Conservation (phyloP, 1,140 invertebrate species). For the Dreissena polymorpha region DNA sequence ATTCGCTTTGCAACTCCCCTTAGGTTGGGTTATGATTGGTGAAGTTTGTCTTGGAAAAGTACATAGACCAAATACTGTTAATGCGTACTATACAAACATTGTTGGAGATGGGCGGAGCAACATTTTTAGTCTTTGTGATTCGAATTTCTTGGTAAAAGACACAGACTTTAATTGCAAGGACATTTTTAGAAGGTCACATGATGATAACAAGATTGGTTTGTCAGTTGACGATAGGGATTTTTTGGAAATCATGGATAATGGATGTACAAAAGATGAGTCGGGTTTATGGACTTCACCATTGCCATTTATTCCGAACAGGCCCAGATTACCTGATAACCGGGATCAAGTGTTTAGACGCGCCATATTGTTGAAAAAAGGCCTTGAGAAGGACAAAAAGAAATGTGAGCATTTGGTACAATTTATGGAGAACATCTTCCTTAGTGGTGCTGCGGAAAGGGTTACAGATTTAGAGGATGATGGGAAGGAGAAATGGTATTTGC, state of each 20-base stretch:
- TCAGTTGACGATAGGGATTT: conserved; percentile 49
- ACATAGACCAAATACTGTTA: conserved; percentile 34
- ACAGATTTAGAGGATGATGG: background rate
- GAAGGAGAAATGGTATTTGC: too few species aligned
- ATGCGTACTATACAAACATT: conserved; percentile 41
- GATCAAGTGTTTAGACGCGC: conserved; percentile 14
- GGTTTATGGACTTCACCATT: conserved; percentile 46
- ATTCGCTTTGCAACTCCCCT: conserved; percentile 49
- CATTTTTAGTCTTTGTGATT: conserved; percentile 35
- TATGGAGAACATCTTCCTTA: conserved; percentile 30
- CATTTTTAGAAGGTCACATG: conserved; percentile 20
- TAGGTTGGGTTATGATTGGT: conserved; percentile 61
- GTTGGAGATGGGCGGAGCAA: conserved; percentile 20
- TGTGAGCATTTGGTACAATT: conserved; percentile 26
- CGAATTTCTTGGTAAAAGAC: background rate
- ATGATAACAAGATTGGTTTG: conserved; percentile 45
- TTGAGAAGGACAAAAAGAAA: too few species aligned
- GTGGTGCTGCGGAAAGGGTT: conserved; percentile 9
- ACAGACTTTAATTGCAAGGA: background rate
- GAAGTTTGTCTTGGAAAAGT: conserved; percentile 52
- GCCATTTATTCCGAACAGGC: conserved; percentile 16
- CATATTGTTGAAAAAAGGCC: conserved; percentile 7
- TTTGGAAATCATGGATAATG: conserved; percentile 50
- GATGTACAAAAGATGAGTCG: conserved; percentile 17
- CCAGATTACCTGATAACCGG: conserved; percentile 31